Evolutionary conservation across 2,113 vertebrate genomes (phyloP), one percentile per base, ranked within the genome.

Genomic region (Aegithalos caudatus): DNA sequence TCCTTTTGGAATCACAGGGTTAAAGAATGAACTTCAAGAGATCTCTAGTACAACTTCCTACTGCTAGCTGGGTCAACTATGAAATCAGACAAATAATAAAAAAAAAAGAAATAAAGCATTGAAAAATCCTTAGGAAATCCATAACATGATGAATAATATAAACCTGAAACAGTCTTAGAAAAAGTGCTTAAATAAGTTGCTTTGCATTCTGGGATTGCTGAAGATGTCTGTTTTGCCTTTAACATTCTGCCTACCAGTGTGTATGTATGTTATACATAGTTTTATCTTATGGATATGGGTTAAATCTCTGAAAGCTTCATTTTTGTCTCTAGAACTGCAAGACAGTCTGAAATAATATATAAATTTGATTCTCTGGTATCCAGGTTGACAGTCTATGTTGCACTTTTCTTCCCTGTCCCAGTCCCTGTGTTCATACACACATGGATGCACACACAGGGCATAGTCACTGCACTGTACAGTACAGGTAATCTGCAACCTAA

Each of bases 71-170:
- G 6, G 20, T 67, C 40, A 45, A 11, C 23, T 5, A 2, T 81
- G 54, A 87, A 40, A 81, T 61, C 20, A 57, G 60, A 53, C 18
- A 92, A 87, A 81, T 51, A 38, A 87, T 86, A 78, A 40, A 40
- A 40, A 44, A 44, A 44, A 80, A 56, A 47, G 29, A 35, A 84
- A 51, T 53, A 61, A 65, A 74, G 13, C 1, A 4, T 74, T 81
- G 28, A 33, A 47, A 40, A 90, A 12, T 73, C 27, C 27, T 53
- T 12, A 84, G 69, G 27, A 84, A 95, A 92, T 3, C 9, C 9
- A 4, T 81, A 62, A 42, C 7, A 29, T 67, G 44, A 57, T 88
- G 37, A 80, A 22, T 67, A 69, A 84, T 23, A 37, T 73, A 87
- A 87, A 73, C 15, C 7, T 65, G 64, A 81, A 65, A 57, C 31